Evolutionary conservation across 2,113 vertebrate genomes (phyloP), one percentile per base, ranked within the genome.

Genomic region (Microcebus jonahi): DNA sequence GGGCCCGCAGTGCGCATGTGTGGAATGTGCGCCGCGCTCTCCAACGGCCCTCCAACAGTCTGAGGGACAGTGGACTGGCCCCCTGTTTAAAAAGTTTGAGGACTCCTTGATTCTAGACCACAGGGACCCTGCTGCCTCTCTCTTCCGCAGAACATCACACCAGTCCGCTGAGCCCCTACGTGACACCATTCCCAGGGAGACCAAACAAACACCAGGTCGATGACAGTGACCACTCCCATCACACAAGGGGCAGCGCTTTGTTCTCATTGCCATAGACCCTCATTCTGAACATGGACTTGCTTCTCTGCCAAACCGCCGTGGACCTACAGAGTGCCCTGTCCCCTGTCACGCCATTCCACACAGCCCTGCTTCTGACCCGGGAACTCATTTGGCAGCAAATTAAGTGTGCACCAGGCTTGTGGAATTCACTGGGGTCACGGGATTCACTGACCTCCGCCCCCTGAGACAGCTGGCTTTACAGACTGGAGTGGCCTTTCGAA

Each of bases 161-260:
- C 1, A 9, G 55, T 1, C 10, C 23, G 2, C 73, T 48, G 73
- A 77, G 36, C 17, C 18, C 31, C n/a, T 1, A 0, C 17, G 13
- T 18, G 18, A 34, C 67, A 27, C 89, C 65, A n/a, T 12, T 53
- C 75, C 21, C 18, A 9, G 31, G 21, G 53, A 63, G 27, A 21
- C n/a, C 71, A 59, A 50, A 27, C 50, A 2, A 20, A 36, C 27
- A 42, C 18, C 70, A 25, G 70, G 25, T 6, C 4, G 34, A 9
- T 59, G 3, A 20, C 59, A 48, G 10, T 5, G 7, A 4, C 13
- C 23, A 25, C 23, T 13, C 6, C 50, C 6, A 0, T 34, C 61
- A 20, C 0, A 39, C 39, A 39, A 20, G 31, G 12, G 31, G 14
- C 48, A 21, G 48, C 4, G 2, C 39, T 77, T 50, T 5, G 20